These are phyloP conservation scores for Cynodonichthys magdalenae DNA, from an alignment of 2,797 vertebrate species.

Conservation along the genomic window DNA sequence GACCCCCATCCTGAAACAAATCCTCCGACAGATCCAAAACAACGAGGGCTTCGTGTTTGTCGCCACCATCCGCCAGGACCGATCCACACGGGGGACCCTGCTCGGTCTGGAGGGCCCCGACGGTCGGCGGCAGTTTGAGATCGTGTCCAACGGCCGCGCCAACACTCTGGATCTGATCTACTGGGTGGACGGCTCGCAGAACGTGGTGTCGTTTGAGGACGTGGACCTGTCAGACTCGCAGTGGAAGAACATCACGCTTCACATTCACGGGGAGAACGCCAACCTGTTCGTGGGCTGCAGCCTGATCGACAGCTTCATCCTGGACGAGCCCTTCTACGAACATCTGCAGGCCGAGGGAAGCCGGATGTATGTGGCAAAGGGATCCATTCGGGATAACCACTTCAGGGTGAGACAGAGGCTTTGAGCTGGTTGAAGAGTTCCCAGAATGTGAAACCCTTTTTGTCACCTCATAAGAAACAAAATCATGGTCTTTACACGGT, in stretches of 20 bases:
- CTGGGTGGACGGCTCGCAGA: constrained; percentile 89
- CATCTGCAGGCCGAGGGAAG: constrained; percentile 85
- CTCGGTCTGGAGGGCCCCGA: constrained; percentile 87
- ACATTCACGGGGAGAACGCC: constrained; percentile 90
- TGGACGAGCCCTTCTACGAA: constrained; percentile 97
- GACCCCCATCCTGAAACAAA: constrained; percentile 81
- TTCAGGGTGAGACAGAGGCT: constrained; percentile 88
- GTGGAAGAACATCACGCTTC: constrained; percentile 96
- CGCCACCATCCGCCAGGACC: constrained; percentile 93
- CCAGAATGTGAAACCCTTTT: constrained; percentile 16
- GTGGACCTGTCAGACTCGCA: constrained; percentile 95
- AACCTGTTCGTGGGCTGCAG: constrained; percentile 93
- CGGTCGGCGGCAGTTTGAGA: constrained; percentile 90
- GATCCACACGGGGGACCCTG: constrained; percentile 89
- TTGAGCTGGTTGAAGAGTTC: constrained; percentile 6
- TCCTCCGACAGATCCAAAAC: constrained; percentile 84
- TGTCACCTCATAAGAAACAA: constrained; percentile 17
- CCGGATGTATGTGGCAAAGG: constrained; percentile 92
- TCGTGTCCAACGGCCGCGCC: constrained; percentile 91
- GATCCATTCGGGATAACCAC: constrained; percentile 90
- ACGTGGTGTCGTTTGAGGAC: constrained; percentile 91
- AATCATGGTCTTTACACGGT: constrained; percentile 32
- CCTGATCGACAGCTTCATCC: constrained; percentile 92
- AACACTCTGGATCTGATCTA: constrained; percentile 96
- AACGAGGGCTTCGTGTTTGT: constrained; percentile 94